These are phyloP conservation scores for Dynastes maya DNA, from an alignment of 2,888 invertebrate species.

Conservation along the genomic window DNA sequence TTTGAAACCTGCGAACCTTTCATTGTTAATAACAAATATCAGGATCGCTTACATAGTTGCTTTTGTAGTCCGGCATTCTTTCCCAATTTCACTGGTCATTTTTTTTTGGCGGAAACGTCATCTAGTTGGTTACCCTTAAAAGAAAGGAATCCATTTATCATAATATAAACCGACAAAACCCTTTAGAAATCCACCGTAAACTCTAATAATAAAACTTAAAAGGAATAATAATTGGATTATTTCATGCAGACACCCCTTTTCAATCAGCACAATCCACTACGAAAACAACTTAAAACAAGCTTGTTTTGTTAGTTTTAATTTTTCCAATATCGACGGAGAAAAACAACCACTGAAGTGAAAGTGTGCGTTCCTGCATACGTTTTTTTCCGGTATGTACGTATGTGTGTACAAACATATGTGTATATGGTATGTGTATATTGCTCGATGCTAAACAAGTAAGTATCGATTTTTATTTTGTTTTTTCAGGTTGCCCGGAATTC, in stretches of 20 bases:
- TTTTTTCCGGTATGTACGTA: conserved; percentile 17
- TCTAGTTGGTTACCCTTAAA: background rate
- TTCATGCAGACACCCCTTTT: conserved; percentile 63
- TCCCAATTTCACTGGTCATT: too few species aligned
- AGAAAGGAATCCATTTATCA: conserved; percentile 42
- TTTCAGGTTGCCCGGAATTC: conserved; percentile 52
- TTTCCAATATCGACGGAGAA: conserved; percentile 58
- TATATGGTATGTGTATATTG: conserved; percentile 2
- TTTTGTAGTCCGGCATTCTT: too few species aligned
- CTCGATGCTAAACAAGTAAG: conserved; percentile 52
- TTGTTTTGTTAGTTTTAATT: conserved; percentile 62
- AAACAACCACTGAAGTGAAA: conserved; percentile 59
- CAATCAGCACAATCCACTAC: conserved; percentile 63
- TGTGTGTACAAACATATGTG: conserved; percentile 4
- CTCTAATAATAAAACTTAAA: conserved; percentile 61
- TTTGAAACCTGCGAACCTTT: too few species aligned
- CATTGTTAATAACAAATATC: too few species aligned
- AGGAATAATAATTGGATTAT: conserved; percentile 66
- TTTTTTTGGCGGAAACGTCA: conserved; percentile 1
- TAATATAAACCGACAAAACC: conserved; percentile 49
- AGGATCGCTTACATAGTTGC: too few species aligned
- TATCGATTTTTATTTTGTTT: conserved; percentile 55
- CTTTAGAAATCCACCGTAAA: conserved; percentile 58
- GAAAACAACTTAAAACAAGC: conserved; percentile 64
- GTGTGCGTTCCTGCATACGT: conserved; percentile 55